phyloP scores from a whole-genome alignment of 1,140 invertebrate species.

The Heliconius nattereri region DNA sequence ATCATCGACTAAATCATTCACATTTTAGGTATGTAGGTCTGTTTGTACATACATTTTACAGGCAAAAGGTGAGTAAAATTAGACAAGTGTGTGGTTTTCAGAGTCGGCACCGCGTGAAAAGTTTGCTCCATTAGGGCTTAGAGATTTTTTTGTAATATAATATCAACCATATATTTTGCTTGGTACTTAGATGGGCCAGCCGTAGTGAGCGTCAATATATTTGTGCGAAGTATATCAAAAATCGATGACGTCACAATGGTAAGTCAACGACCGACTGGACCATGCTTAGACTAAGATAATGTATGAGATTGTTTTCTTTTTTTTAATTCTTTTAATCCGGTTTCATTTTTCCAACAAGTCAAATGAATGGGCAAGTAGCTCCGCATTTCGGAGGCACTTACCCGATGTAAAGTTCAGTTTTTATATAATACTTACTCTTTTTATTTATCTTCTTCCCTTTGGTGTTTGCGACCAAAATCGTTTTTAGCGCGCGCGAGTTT shows the following conservation, averaged over 20 bases:
- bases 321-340: conserved; percentile 53
- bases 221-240: conserved; percentile 98
- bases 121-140: conserved; percentile 61
- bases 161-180: conserved; percentile 76
- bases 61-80: conserved; percentile 63
- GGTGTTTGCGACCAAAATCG: conserved; percentile 81
- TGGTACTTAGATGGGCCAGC: conserved; percentile 91
- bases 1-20: conserved; percentile 26
- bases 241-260: conserved; percentile 99
- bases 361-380: conserved; percentile 79
- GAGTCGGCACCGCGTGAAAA: conserved; percentile 43
- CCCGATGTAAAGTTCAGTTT: conserved; percentile 66
- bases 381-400: conserved; percentile 67
- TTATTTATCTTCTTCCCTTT: conserved; percentile 63
- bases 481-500: conserved; percentile 67
- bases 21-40: conserved; percentile 35
- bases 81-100: conserved; percentile 43
- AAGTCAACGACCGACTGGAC: conserved; percentile 84
- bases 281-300: conserved; percentile 68
- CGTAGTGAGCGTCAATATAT: conserved; percentile 97
- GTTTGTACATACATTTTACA: conserved; percentile 48
- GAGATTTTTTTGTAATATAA: conserved; percentile 52
- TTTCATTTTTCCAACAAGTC: conserved; percentile 72
- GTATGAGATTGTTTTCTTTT: conserved; percentile 58
- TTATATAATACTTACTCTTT: conserved; percentile 43